Base-by-base conservation (phyloP, 1,140 invertebrate genomes). In the Streblospio benedicti region DNA sequence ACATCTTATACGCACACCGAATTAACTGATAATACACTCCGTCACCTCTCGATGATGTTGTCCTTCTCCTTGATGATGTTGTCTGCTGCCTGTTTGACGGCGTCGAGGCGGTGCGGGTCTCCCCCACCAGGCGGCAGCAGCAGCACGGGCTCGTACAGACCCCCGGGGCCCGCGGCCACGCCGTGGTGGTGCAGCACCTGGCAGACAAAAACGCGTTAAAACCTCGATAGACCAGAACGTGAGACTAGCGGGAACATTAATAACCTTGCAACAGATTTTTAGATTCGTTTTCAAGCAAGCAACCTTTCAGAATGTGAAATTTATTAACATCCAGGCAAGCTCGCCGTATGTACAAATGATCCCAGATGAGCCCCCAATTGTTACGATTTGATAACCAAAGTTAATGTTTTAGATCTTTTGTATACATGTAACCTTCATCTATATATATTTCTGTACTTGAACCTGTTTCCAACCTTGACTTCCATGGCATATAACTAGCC, bases 41-140 rank as follows among this genome's bases (percentile, higher is more conserved):
- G n/a, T 52, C 28, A 52, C 50, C 31, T 18, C 14, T 55, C 52
- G n/a, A 55, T 55, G 52, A 55, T 55, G 5, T 4, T 33, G 38
- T 56, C 53, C 20, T 56, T 56, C 53, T 56, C 53, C 6, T n/a
- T 20, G 38, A 56, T 56, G 30, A 56, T 56, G 53, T 56, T 56
- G 38, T 56, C 53, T 18, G 53, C 53, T 16, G 53, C 53, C 30
- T 18, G 20, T 25, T 56, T 56, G n/a, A 56, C 31, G 5, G 53
- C 20, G 38, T 56, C 53, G 32, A 56, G 38, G 5, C 33, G 6
- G 23, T 38, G 53, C 23, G 31, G 53, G 33, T 56, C 53, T 38
- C 23, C 9, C 2, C 25, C 20, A 32, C 12, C 6, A 25, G 20
- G 25, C 12, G 6, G 12, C 18, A 18, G 18, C 38, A 41, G 38